Evolutionary conservation across 2,113 vertebrate genomes (phyloP).

Genomic region (Aspiorhynchus laticeps): DNA sequence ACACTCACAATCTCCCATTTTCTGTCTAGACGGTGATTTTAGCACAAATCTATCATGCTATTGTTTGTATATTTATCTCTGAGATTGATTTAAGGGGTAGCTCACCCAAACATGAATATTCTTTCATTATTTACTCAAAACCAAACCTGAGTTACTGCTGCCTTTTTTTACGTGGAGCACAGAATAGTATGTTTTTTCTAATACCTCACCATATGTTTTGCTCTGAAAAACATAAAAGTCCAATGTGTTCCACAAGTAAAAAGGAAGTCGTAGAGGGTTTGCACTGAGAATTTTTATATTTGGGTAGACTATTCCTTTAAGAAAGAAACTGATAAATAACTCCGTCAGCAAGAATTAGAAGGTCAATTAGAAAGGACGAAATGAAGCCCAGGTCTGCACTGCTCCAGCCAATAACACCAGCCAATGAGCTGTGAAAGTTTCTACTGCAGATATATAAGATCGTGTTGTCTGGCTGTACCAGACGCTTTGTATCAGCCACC

Average conservation of each 20-base stretch:
- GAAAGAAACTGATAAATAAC: conserved; percentile 20
- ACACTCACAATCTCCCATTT: neutral
- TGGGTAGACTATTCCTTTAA: neutral
- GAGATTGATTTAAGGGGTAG: neutral
- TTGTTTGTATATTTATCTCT: conserved; percentile 1
- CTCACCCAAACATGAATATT: neutral
- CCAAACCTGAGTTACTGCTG: neutral
- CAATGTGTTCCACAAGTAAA: neutral
- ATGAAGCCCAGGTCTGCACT: conserved; percentile 23
- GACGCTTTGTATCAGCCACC: neutral
- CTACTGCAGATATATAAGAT: conserved; percentile 30
- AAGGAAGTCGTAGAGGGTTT: neutral
- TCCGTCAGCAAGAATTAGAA: conserved; percentile 31
- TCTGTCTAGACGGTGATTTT: conserved; percentile 17
- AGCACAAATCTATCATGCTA: neutral
- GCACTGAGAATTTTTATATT: neutral
- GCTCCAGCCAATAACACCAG: conserved; percentile 25
- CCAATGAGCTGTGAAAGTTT: conserved; percentile 34
- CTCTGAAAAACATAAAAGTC: neutral
- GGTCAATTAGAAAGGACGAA: conserved; percentile 40
- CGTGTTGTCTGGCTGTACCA: neutral
- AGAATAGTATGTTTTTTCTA: neutral
- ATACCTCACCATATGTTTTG: neutral
- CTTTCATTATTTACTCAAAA: neutral
- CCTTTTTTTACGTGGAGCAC: neutral